Base-by-base conservation (phyloP, 2,797 vertebrate genomes). In the Carduelis carduelis region DNA sequence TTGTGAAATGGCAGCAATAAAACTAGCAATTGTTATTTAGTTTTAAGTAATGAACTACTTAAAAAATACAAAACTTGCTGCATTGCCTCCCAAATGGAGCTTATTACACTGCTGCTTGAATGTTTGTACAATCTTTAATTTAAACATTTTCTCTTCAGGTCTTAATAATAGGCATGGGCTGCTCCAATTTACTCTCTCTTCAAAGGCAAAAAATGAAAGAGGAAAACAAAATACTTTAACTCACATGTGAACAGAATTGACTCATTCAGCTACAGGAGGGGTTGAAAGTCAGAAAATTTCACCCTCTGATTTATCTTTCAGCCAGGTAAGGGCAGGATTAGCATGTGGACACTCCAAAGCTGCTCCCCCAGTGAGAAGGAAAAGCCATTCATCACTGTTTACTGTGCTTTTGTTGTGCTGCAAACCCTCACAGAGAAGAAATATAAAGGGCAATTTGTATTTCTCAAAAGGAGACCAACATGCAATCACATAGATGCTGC, bases 11-110 rank as follows among this genome's bases (percentile, higher is more conserved):
- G 63, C 57, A 89, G 76, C 87, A 91, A 96, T 96, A 95, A 88
- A 96, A 92, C 91, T 95, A 96, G 89, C 95, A 97, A 96, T 93
- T 97, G 87, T 92, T 96, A 93, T 93, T 98, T 97, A 95, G 80
- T 95, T 97, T 97, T 97, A 97, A 97, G 97, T 98, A 98, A 98
- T 97, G 97, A 98, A 97, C 95, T 94, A 97, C 96, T 96, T 97
- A 96, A 96, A 92, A 97, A 98, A 95, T 91, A 95, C 37, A 66
- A 85, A 96, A 85, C 68, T 85, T 87, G 90, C 92, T 96, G 91
- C 95, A 96, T 95, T 96, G 95, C 96, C 90, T 95, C 84, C 89
- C 97, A 96, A 98, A 97, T 97, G 96, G 90, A 96, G 96, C 90
- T 96, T 93, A 97, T 96, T 97, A 90, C 43, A 92, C 81, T 80